phyloP scores from a whole-genome alignment of 2,888 invertebrate genomes.

The Eulithis testata region DNA sequence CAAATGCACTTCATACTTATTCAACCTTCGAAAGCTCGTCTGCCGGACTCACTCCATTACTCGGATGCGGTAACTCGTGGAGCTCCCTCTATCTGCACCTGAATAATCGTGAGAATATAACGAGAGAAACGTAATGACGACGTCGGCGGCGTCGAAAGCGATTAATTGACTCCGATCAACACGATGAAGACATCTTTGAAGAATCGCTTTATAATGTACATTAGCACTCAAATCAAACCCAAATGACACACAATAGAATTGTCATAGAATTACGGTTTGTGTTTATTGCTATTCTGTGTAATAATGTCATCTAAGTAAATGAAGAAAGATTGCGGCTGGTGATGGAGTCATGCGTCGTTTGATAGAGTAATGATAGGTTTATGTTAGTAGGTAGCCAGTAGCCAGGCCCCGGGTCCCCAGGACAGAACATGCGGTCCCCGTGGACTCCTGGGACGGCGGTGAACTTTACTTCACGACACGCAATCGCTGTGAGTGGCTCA shows the following conservation, averaged over 20 bases:
- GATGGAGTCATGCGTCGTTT: constrained; percentile 69
- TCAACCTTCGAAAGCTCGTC: constrained; percentile 47
- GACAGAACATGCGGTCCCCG: constrained; percentile 27
- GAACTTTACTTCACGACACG: constrained; percentile 52
- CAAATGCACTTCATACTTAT: constrained; percentile 55
- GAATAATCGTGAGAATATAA: constrained; percentile 33
- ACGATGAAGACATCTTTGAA: constrained; percentile 48
- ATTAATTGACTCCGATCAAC: constrained; percentile 40
- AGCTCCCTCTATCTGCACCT: constrained; percentile 12
- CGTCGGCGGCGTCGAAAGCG: constrained; percentile 24
- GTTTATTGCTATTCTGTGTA: constrained; percentile 58
- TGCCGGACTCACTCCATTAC: constrained; percentile 2
- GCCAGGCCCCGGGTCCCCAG: constrained; percentile 8
- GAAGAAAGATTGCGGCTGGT: constrained; percentile 50
- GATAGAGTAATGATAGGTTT: constrained; percentile 48
- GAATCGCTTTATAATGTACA: constrained; percentile 51
- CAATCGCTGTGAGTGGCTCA: constrained; percentile 22
- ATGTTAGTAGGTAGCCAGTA: no score
- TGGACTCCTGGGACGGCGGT: constrained; percentile 52
- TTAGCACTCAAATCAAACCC: constrained; percentile 44
- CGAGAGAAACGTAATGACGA: constrained; percentile 34
- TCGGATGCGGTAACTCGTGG: constrained; percentile 6
- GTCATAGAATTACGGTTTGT: constrained; percentile 54
- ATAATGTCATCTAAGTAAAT: constrained; percentile 66
- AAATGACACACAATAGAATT: constrained; percentile 50